Evolutionary conservation across 2,888 invertebrate species (phyloP).

Genomic region (Synergus japonicus): DNA sequence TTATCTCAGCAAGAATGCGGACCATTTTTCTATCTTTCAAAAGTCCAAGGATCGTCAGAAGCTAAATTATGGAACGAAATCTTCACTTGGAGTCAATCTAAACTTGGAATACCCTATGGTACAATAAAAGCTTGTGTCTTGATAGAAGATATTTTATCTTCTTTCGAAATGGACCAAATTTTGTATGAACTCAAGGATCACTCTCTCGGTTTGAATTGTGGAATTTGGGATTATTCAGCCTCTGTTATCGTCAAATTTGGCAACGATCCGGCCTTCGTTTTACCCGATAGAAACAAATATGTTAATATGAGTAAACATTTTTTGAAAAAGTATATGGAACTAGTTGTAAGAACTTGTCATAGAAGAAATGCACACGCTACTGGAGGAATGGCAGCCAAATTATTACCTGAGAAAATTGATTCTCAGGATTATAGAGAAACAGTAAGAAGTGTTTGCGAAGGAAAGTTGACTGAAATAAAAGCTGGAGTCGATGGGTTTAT

Average conservation of each 20-base stretch:
- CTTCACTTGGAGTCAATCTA: constrained; percentile 82
- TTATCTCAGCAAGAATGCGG: constrained; percentile 81
- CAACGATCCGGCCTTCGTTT: constrained; percentile 80
- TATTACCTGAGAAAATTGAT: constrained; percentile 77
- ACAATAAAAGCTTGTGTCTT: constrained; percentile 86
- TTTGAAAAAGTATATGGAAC: constrained; percentile 81
- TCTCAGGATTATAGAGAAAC: constrained; percentile 67
- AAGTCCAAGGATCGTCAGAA: constrained; percentile 83
- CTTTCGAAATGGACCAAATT: constrained; percentile 85
- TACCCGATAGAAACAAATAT: constrained; percentile 85
- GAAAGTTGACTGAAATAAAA: constrained; percentile 80
- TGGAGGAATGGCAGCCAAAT: constrained; percentile 84
- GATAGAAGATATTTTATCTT: constrained; percentile 84
- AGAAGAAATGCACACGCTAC: constrained; percentile 82
- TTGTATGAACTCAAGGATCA: constrained; percentile 83
- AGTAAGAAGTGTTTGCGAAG: constrained; percentile 77
- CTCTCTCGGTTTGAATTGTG: constrained; percentile 85
- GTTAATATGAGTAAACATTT: constrained; percentile 83
- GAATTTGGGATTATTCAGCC: constrained; percentile 87
- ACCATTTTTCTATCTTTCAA: constrained; percentile 86
- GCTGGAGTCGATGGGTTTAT: constrained; percentile 84
- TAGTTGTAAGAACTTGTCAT: constrained; percentile 82
- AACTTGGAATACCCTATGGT: constrained; percentile 80
- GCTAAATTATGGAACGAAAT: constrained; percentile 85
- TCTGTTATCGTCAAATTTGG: constrained; percentile 84